A percentile compares a stretch with the other conserved stretches of the same genome.
phyloP scores from a whole-genome alignment of 2,888 invertebrate species.

The Nebria brevicollis region DNA sequence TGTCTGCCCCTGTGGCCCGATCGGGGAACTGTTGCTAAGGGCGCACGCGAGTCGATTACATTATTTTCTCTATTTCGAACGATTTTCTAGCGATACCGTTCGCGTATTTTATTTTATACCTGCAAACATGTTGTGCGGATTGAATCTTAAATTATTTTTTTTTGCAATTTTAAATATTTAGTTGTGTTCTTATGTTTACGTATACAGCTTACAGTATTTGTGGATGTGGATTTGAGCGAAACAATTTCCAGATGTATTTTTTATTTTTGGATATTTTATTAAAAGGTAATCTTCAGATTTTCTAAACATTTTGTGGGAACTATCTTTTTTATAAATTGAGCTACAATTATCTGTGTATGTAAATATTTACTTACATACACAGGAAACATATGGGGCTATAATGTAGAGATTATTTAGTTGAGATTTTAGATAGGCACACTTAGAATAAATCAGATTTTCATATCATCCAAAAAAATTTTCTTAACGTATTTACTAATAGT shows the following conservation, averaged over 20 bases:
- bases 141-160: no score
- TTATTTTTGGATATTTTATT: neutral
- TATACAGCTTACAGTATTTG: neutral
- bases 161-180: neutral
- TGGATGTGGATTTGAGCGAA: neutral
- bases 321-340: no score
- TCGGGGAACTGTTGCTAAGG: neutral
- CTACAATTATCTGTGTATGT: no score
- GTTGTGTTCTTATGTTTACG: neutral
- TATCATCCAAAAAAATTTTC: no score
- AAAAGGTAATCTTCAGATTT: neutral
- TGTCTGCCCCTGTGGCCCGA: neutral
- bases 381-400: no score
- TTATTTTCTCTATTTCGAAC: neutral
- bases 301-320: neutral
- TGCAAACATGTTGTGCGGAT: neutral
- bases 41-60: neutral
- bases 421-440: no score
- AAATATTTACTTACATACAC: no score
- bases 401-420: no score
- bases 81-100: neutral
- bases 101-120: neutral
- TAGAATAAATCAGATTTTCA: no score
- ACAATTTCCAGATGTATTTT: neutral
- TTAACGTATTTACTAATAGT: no score